Evolutionary conservation across 2,113 vertebrate genomes (phyloP), one percentile per base, ranked within the genome.

Genomic region (Chloropsis cyanopogon): DNA sequence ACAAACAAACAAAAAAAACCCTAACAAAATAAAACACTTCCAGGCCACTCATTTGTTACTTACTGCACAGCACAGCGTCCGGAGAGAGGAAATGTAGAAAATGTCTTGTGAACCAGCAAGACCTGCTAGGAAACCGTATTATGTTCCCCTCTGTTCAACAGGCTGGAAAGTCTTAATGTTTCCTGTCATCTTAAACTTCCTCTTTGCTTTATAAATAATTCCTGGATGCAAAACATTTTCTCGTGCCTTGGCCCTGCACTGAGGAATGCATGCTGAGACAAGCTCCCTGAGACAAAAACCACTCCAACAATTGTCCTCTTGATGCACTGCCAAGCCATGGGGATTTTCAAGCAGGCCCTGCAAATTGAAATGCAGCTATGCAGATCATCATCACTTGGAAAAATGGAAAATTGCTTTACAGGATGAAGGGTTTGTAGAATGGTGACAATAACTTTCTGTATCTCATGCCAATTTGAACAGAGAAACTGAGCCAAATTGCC

Each of bases 141-240:
- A 41, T 23, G 50, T 81, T 90, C 9, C 84, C 39, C 65, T 80
- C 60, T 88, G 65, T 65, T 73, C 59, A 95, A 81, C 54, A 93
- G 72, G 60, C 79, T 92, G 92, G 82, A 81, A 94, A 92, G 21
- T 80, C 92, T 82, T 83, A 88, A 88, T 78, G 68, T 86, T 95
- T 96, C 82, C 82, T 86, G 92, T 95, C 85, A 92, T 60, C 61
- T 61, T 86, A 93, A 86, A 93, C 93, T 91, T 95, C 87, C 68
- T 84, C 68, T 90, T 22, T 39, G 54, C 54, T 91, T 95, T 91
- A 90, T 90, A 97, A 95, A 90, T 93, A 91, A 94, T 83, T 94
- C 82, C 66, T 92, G 79, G 42, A 91, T 91, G 71, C 91, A 96
- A 93, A 96, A 85, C 28, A 70, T 77, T 54, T 90, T 87, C 70